These are phyloP conservation scores for Pseudotriccus pelzelni DNA, from an alignment of 2,797 vertebrate species.

Conservation along the genomic window DNA sequence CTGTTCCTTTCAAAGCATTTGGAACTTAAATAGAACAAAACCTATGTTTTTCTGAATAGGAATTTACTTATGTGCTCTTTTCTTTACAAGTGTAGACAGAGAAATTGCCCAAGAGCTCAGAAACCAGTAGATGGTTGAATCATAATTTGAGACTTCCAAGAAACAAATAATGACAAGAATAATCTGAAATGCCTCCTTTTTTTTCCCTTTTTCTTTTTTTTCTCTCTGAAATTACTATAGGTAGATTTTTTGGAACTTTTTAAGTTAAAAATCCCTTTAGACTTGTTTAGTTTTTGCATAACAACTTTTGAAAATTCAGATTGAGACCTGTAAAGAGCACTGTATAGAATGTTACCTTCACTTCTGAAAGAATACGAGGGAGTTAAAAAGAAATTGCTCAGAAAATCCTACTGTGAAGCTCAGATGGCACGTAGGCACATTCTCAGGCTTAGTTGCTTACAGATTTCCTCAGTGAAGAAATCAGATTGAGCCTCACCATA, in stretches of 20 bases:
- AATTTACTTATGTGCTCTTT: not conserved
- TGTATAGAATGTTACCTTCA: not conserved
- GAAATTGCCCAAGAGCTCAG: not conserved
- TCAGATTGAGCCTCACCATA: not conserved
- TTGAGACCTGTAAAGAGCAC: not conserved
- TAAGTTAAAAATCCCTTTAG: not conserved
- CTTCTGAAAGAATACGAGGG: not conserved
- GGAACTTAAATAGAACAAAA: not conserved
- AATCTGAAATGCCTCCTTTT: not conserved
- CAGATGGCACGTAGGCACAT: not conserved
- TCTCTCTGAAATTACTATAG: not conserved
- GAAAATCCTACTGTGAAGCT: not conserved
- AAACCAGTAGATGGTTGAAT: not conserved
- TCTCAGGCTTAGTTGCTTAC: not conserved
- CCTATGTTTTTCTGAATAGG: not conserved
- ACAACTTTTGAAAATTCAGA: not conserved
- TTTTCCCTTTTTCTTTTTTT: too few species aligned
- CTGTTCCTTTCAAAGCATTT: not conserved
- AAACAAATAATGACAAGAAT: not conserved
- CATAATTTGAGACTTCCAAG: not conserved
- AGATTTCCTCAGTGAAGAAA: not conserved
- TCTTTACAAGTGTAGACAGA: not conserved
- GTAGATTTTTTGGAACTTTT: not conserved
- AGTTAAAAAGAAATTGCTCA: not conserved
- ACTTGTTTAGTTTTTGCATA: not conserved